Percentiles rank a stretch among this genome's conserved stretches.
These are phyloP conservation scores for Carassius gibelio DNA, from an alignment of 2,113 vertebrate species.

Conservation along the genomic window DNA sequence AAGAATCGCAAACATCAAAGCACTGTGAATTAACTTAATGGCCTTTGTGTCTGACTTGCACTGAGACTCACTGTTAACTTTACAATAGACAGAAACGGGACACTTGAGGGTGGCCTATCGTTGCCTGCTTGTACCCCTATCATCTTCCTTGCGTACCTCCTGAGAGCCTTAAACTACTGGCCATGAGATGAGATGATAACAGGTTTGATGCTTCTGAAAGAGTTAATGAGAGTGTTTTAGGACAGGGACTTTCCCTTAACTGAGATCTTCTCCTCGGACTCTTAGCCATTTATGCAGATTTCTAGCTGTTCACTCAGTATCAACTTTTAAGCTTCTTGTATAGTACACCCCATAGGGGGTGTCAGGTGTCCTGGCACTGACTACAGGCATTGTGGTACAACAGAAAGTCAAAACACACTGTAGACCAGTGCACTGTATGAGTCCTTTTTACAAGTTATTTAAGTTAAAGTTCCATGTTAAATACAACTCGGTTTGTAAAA, in stretches of 20 bases:
- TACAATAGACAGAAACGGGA: conserved; percentile 51
- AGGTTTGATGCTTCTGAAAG: conserved; percentile 24
- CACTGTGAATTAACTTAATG: not conserved
- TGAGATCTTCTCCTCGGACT: conserved; percentile 11
- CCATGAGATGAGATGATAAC: conserved; percentile 1
- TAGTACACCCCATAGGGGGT: conserved; percentile 48
- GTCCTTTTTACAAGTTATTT: not conserved
- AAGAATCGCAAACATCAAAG: not conserved
- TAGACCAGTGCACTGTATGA: conserved; percentile 21
- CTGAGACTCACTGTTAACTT: conserved; percentile 35
- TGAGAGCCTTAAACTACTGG: conserved; percentile 29
- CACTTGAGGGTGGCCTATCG: conserved; percentile 39
- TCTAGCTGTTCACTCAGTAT: conserved; percentile 11
- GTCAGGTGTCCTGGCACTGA: conserved; percentile 42
- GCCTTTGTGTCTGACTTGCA: not conserved
- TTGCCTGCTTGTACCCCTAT: conserved; percentile 34
- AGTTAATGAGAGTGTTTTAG: conserved; percentile 37
- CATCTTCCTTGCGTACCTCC: conserved; percentile 30
- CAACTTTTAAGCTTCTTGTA: conserved; percentile 48
- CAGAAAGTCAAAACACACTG: not conserved
- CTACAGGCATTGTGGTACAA: conserved; percentile 25
- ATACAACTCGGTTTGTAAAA: not conserved
- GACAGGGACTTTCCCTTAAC: conserved; percentile 23
- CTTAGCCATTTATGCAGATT: conserved; percentile 42
- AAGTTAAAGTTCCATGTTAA: not conserved